These are phyloP conservation scores for Alethe castanea DNA, from an alignment of 2,113 vertebrate genomes.

Conservation along the genomic window DNA sequence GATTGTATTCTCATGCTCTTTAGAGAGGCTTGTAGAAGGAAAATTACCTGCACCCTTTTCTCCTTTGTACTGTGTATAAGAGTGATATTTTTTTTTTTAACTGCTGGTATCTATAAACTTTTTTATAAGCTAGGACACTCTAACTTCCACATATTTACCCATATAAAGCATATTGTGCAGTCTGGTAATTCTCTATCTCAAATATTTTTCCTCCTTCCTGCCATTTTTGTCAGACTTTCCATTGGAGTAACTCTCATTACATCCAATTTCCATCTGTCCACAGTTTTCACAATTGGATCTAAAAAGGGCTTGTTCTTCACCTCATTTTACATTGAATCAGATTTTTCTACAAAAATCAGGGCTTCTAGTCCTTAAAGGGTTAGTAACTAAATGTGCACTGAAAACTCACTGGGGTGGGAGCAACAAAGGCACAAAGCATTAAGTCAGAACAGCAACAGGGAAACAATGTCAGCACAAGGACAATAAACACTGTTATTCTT, in stretches of 20 bases:
- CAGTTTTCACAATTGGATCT: not conserved
- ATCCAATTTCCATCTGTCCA: conserved; percentile 15
- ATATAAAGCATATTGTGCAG: not conserved
- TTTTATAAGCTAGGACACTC: not conserved
- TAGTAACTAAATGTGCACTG: conserved; percentile 10
- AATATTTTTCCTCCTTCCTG: not conserved
- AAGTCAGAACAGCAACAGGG: conserved; percentile 46
- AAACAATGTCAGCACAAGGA: conserved; percentile 67
- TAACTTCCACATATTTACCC: not conserved
- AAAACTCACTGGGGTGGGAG: conserved; percentile 35
- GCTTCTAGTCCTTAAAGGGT: conserved; percentile 37
- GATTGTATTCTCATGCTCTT: not conserved
- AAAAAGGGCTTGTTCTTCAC: not conserved
- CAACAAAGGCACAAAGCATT: conserved; percentile 44
- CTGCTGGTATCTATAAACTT: not conserved
- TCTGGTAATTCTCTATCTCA: not conserved
- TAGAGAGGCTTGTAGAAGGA: not conserved
- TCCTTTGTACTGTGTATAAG: not conserved
- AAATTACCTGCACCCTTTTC: not conserved
- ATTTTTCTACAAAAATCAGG: not conserved
- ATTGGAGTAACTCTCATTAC: not conserved
- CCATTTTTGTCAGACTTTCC: not conserved
- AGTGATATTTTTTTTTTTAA: not conserved
- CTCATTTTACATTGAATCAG: not conserved
- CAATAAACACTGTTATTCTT: conserved; percentile 59